These are phyloP conservation scores for Camponotus floridanus DNA, from an alignment of 1,140 invertebrate genomes.

Conservation along the genomic window DNA sequence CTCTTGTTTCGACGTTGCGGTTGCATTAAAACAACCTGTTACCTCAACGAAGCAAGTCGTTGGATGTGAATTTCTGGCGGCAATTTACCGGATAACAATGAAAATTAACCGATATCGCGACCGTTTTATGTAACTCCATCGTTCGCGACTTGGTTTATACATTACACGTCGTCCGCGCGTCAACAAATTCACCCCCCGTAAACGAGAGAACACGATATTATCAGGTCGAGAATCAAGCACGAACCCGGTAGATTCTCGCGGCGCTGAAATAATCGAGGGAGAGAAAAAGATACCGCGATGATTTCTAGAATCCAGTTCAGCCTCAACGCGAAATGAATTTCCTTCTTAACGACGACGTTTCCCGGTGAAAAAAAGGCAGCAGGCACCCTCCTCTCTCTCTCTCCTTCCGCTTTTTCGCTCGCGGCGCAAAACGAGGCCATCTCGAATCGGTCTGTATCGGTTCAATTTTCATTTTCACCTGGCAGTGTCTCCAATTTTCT, in stretches of 20 bases:
- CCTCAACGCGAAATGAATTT: constrained; percentile 17
- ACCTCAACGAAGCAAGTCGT: constrained; percentile 65
- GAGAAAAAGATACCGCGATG: not conserved
- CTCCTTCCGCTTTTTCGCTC: not conserved
- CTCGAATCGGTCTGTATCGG: constrained; percentile 65
- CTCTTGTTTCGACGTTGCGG: constrained; percentile 73
- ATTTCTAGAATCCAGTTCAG: constrained; percentile 30
- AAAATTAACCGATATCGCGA: constrained; percentile 56
- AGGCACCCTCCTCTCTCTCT: too few species aligned
- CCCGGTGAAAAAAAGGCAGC: not conserved
- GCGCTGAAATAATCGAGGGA: constrained; percentile 29
- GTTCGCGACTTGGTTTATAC: constrained; percentile 8
- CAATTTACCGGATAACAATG: constrained; percentile 56
- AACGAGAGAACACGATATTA: not conserved
- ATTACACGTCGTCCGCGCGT: not conserved
- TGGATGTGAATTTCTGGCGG: constrained; percentile 59
- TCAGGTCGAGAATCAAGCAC: not conserved
- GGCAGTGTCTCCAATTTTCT: constrained; percentile 74
- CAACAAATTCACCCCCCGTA: constrained; percentile 10
- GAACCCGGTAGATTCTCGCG: not conserved
- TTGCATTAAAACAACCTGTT: constrained; percentile 77
- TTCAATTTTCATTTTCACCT: constrained; percentile 77
- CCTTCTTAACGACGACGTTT: constrained; percentile 27
- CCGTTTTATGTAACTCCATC: constrained; percentile 12
- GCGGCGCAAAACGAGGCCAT: constrained; percentile 19